Conservation (phyloP, 2,797 vertebrate genomes). For the Uromys caudimaculatus region DNA sequence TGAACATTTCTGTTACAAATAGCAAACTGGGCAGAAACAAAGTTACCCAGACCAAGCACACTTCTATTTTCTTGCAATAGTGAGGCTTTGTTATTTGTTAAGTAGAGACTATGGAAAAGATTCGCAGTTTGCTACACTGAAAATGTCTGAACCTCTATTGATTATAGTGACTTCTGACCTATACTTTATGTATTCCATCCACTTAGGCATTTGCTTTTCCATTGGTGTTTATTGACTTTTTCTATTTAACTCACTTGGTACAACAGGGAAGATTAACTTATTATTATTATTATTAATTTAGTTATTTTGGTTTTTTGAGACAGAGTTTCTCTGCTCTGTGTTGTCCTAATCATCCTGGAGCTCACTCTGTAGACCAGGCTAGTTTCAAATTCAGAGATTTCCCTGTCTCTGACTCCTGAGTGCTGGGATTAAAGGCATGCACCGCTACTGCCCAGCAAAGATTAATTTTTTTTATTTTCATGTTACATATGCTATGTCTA, state of each 20-base stretch:
- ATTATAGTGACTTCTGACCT: neutral
- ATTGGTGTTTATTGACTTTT: neutral
- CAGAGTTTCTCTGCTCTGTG: neutral
- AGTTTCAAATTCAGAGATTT: neutral
- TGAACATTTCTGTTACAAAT: slow-evolving; percentile 15
- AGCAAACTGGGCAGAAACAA: neutral
- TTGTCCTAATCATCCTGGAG: neutral
- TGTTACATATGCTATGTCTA: neutral
- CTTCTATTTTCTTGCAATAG: neutral
- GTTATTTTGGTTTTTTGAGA: neutral
- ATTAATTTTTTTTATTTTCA: neutral
- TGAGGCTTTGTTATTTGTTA: neutral
- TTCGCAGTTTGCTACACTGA: neutral
- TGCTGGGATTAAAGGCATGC: neutral
- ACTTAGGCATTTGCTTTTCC: neutral
- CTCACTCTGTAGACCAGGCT: neutral
- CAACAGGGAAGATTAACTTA: neutral
- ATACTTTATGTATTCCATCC: neutral
- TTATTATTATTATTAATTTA: neutral
- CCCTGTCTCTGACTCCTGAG: neutral
- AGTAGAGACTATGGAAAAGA: neutral
- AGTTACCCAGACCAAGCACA: neutral
- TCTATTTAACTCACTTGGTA: neutral
- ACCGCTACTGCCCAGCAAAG: neutral
- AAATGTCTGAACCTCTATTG: neutral